phyloP scores from a whole-genome alignment of 2,113 vertebrate genomes.

The Aptenodytes patagonicus region DNA sequence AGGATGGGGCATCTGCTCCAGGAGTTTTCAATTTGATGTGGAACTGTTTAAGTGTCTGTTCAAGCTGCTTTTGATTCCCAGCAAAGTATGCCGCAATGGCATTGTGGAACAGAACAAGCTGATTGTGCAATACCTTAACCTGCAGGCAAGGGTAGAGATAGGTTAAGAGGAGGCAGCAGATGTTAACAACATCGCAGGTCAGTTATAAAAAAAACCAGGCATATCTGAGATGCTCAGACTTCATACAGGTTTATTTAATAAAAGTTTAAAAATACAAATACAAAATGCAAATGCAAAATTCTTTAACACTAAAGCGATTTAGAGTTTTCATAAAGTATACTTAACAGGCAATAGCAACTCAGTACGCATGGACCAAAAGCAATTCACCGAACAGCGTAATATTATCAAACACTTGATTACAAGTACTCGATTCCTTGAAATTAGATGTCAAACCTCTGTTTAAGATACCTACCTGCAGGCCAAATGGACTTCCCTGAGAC shows the following conservation, averaged over 20 bases:
- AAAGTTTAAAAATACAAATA: not conserved
- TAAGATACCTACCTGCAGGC: not conserved
- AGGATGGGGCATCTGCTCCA: conserved; percentile 90
- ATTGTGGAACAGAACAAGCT: conserved; percentile 96
- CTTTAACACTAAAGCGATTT: not conserved
- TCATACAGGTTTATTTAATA: not conserved
- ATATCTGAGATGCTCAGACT: not conserved
- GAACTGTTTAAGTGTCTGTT: conserved; percentile 97
- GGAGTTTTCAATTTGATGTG: conserved; percentile 98
- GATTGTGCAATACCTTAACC: conserved; percentile 98
- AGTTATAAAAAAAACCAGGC: not conserved
- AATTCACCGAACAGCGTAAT: not conserved
- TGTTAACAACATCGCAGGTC: not conserved
- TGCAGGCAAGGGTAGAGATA: conserved; percentile 58
- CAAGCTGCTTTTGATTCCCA: conserved; percentile 97
- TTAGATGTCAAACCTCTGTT: not conserved
- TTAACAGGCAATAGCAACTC: not conserved
- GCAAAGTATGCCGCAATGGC: conserved; percentile 95
- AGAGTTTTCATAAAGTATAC: not conserved
- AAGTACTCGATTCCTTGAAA: not conserved
- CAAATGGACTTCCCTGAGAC: not conserved
- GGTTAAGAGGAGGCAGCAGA: not conserved
- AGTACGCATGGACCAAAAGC: not conserved
- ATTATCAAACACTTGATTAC: not conserved
- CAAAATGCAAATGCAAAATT: not conserved